Conservation (phyloP, 1,140 invertebrate genomes). For the Monochamus saltuarius region DNA sequence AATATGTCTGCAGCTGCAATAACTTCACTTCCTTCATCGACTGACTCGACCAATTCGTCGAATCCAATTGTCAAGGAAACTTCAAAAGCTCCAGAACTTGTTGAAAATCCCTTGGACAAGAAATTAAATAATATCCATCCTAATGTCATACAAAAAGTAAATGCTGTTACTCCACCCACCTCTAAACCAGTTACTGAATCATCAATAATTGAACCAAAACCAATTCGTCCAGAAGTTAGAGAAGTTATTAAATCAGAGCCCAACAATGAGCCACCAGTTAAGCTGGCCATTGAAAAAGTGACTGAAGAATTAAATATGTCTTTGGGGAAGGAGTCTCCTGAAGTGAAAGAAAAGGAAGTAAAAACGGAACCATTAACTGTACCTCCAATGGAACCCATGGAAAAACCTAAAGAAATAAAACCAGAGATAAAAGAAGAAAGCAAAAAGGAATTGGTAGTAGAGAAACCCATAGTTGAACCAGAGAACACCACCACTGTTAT, state of each 20-base stretch:
- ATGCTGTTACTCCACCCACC: no score
- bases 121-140: no score
- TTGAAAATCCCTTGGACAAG: no score
- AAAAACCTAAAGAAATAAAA: conserved; percentile 15
- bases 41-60: no score
- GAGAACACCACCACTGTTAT: conserved; percentile 21
- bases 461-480: conserved; percentile 21
- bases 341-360: conserved; percentile 25
- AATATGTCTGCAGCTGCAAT: conserved; percentile 48
- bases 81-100: no score
- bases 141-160: no score
- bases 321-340: conserved; percentile 26
- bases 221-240: conserved; percentile 1
- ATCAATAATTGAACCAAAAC: conserved; percentile 25
- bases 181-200: conserved; percentile 2
- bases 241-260: neutral
- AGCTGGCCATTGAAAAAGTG: conserved; percentile 40
- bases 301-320: conserved; percentile 44
- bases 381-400: conserved; percentile 21
- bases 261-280: conserved; percentile 26
- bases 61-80: no score
- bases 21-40: no score
- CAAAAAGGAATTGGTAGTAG: conserved; percentile 3
- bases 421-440: neutral
- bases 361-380: conserved; percentile 2